Evolutionary conservation across 1,140 invertebrate genomes (phyloP).

Genomic region (Drosophila ficusphila): DNA sequence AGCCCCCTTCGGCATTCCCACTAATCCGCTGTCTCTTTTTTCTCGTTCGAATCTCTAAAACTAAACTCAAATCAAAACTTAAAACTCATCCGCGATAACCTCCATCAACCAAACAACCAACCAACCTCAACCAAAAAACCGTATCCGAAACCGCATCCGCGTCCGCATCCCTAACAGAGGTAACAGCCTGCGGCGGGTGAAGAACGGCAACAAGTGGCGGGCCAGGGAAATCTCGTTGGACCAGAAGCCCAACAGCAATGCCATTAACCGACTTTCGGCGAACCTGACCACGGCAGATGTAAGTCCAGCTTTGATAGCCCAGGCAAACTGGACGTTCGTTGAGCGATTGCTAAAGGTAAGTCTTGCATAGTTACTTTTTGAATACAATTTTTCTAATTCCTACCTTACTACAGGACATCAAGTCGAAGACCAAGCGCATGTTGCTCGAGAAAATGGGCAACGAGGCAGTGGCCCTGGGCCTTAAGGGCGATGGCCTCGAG

Average conservation of each 20-base stretch:
- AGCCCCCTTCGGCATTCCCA: slow-evolving; percentile 31
- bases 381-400: not conserved
- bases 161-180: slow-evolving; percentile 83
- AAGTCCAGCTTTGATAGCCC: slow-evolving; percentile 91
- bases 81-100: slow-evolving; percentile 66
- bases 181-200: slow-evolving; percentile 87
- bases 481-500: slow-evolving; percentile 91
- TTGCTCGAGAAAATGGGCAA: slow-evolving; percentile 98
- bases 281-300: slow-evolving; percentile 80
- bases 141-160: slow-evolving; percentile 17
- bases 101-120: slow-evolving; percentile 42
- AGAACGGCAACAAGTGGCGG: slow-evolving; percentile 87
- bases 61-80: slow-evolving; percentile 42
- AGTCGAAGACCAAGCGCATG: slow-evolving; percentile 98
- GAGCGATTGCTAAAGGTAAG: slow-evolving; percentile 96
- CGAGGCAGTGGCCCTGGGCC: slow-evolving; percentile 90
- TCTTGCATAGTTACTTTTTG: no score
- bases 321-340: slow-evolving; percentile 99
- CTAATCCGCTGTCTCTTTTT: slow-evolving; percentile 62
- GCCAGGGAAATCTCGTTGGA: slow-evolving; percentile 86
- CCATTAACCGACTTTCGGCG: slow-evolving; percentile 76
- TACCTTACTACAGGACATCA: slow-evolving; percentile 89
- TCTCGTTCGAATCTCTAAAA: slow-evolving; percentile 61
- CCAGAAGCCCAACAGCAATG: slow-evolving; percentile 70
- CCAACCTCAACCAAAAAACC: slow-evolving; percentile 21